Evolutionary conservation across 2,888 invertebrate genomes (phyloP).

Genomic region (Ophion slaviceki): DNA sequence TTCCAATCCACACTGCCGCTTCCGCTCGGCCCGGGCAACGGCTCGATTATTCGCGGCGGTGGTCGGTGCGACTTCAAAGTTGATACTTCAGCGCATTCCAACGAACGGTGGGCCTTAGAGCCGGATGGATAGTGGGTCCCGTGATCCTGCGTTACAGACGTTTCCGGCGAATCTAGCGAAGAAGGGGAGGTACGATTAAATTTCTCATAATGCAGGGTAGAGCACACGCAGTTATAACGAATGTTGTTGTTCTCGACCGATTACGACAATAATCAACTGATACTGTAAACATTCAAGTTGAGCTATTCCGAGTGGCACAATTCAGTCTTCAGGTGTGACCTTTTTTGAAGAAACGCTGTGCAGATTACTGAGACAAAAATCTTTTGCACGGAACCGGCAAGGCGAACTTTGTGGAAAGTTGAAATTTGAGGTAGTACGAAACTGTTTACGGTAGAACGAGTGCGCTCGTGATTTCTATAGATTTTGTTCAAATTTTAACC

Average conservation of each 20-base stretch:
- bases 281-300: background rate
- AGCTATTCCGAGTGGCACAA: constrained; percentile 10
- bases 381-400: background rate
- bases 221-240: background rate
- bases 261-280: background rate
- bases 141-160: constrained; percentile 68
- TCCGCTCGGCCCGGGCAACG: constrained; percentile 78
- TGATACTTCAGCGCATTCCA: constrained; percentile 62
- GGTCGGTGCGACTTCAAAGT: constrained; percentile 68
- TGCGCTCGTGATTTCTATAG: no score
- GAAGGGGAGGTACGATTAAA: background rate
- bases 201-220: background rate
- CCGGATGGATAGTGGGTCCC: constrained; percentile 46
- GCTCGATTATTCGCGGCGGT: constrained; percentile 78
- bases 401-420: background rate
- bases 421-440: background rate
- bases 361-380: background rate
- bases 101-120: constrained; percentile 62
- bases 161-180: constrained; percentile 70
- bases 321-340: background rate
- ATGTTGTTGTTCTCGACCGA: background rate
- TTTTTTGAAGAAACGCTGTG: background rate
- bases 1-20: constrained; percentile 74
- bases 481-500: no score
- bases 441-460: background rate